Conservation (phyloP, 1,140 invertebrate species). For the Venturia canescens region DNA sequence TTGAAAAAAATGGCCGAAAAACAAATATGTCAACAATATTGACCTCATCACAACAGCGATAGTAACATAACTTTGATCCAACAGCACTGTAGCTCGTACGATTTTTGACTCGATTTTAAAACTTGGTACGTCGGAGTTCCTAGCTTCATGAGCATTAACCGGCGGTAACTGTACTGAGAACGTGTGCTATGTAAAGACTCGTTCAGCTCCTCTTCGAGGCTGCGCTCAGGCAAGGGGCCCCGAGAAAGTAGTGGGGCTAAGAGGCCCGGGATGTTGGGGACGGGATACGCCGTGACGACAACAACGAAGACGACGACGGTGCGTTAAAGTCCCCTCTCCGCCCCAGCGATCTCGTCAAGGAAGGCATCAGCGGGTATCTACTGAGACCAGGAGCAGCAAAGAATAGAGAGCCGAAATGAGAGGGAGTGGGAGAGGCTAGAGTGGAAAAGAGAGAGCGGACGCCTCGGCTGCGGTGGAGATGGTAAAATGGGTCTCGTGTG, state of each 20-base stretch:
- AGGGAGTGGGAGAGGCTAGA: constrained; percentile 5
- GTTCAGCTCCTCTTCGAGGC: constrained; percentile 49
- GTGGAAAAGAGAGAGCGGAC: not conserved
- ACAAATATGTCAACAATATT: too few relatives aligned
- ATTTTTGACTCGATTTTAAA: not conserved
- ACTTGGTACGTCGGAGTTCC: constrained; percentile 19
- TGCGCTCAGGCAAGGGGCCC: not conserved
- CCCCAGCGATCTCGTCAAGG: not conserved
- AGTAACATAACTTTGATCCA: too few relatives aligned
- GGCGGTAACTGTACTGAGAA: constrained; percentile 74
- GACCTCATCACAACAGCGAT: too few relatives aligned
- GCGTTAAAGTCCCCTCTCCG: not conserved
- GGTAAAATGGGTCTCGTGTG: constrained; percentile 59
- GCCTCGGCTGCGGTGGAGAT: constrained; percentile 34
- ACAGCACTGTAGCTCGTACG: too few relatives aligned
- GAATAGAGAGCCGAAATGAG: not conserved
- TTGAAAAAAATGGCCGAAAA: too few relatives aligned
- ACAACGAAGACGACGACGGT: not conserved
- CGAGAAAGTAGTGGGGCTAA: constrained; percentile 30
- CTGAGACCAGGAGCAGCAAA: not conserved
- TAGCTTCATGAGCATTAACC: constrained; percentile 58
- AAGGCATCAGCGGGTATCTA: not conserved
- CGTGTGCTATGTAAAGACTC: constrained; percentile 62
- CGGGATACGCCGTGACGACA: constrained; percentile 41
- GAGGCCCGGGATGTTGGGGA: constrained; percentile 41